Percentiles rank a stretch among this genome's conserved stretches.
These are phyloP conservation scores for Xenus cinereus DNA, from an alignment of 2,113 vertebrate species.

Conservation along the genomic window DNA sequence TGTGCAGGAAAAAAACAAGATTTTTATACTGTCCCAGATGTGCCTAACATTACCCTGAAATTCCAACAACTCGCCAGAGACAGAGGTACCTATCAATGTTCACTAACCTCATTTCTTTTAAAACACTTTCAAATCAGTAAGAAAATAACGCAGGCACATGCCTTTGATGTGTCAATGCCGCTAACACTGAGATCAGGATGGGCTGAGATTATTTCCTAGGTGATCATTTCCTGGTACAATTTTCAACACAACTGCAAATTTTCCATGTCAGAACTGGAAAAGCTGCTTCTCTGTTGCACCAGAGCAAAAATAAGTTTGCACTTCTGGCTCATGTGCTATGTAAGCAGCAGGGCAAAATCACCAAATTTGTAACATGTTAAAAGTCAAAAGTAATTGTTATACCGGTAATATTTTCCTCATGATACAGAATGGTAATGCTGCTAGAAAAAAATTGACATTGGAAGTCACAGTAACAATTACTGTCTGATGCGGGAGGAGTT, in stretches of 20 bases:
- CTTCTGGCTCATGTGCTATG: background rate
- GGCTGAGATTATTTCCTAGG: background rate
- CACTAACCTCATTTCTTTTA: background rate
- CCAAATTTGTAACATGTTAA: background rate
- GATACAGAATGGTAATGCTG: background rate
- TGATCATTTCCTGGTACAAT: background rate
- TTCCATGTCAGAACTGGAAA: background rate
- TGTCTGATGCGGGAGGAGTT: background rate
- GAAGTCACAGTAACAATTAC: background rate
- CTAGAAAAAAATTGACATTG: background rate
- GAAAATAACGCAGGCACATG: background rate
- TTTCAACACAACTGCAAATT: background rate
- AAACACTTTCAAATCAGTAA: background rate
- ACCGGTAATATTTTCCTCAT: background rate
- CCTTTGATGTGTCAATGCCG: background rate
- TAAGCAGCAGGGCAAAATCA: background rate
- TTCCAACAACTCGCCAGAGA: background rate
- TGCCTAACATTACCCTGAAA: background rate
- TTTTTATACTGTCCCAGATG: background rate
- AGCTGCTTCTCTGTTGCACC: background rate
- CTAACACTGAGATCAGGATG: background rate
- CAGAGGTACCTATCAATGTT: background rate
- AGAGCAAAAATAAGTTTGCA: background rate
- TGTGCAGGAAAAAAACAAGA: background rate
- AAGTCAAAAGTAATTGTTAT: background rate